A percentile compares a stretch with the other conserved stretches of the same genome.
phyloP scores from a whole-genome alignment of 2,113 vertebrate genomes.

The Hippocampus guttulatus region DNA sequence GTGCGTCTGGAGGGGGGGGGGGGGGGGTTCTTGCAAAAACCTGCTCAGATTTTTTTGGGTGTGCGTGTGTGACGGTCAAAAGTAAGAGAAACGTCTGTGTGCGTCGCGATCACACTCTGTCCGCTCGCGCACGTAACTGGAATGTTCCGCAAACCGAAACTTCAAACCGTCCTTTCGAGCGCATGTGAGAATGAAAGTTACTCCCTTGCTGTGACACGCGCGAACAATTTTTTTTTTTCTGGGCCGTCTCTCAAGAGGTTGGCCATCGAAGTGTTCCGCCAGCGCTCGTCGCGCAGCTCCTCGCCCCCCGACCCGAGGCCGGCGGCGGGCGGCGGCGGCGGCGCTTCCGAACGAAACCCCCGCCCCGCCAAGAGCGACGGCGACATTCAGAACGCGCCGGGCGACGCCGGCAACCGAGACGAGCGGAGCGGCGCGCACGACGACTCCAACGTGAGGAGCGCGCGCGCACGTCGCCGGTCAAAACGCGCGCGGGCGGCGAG shows the following conservation, averaged over 20 bases:
- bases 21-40: too few relatives aligned
- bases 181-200: not conserved
- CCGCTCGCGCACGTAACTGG: too few relatives aligned
- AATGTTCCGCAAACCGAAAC: too few relatives aligned
- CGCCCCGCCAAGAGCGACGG: slow-evolving; percentile 70
- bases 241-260: slow-evolving; percentile 79
- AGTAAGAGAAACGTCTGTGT: too few relatives aligned
- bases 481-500: too few relatives aligned
- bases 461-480: not conserved
- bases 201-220: not conserved
- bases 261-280: slow-evolving; percentile 90
- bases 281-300: slow-evolving; percentile 86
- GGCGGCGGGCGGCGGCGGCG: slow-evolving; percentile 66
- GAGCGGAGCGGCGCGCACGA: slow-evolving; percentile 86
- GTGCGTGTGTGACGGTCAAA: too few relatives aligned
- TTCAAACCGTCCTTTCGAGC: too few relatives aligned
- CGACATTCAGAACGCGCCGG: slow-evolving; percentile 45
- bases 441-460: slow-evolving; percentile 83
- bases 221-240: too few relatives aligned
- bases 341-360: slow-evolving; percentile 74
- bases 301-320: slow-evolving; percentile 86
- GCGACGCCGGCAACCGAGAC: slow-evolving; percentile 72
- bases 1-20: too few relatives aligned
- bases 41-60: too few relatives aligned
- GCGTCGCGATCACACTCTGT: too few relatives aligned